Percentiles rank a stretch among this genome's conserved stretches.
Conservation (phyloP, 2,113 vertebrate genomes). For the Felis catus region DNA sequence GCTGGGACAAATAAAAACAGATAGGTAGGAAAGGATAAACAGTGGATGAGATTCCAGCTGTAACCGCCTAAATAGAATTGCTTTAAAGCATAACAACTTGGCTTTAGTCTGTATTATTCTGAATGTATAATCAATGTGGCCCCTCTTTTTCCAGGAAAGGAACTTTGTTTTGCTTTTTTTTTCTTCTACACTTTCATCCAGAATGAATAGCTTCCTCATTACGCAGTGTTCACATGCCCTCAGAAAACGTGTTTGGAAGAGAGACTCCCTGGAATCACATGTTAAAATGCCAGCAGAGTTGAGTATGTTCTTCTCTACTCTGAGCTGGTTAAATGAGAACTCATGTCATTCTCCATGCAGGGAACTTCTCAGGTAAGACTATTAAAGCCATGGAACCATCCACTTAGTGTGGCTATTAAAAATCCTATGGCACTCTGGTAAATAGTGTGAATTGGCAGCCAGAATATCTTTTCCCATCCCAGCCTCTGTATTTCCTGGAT, state of each 20-base stretch:
- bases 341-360: background rate
- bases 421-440: background rate
- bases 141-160: slow-evolving; percentile 63
- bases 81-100: slow-evolving; percentile 49
- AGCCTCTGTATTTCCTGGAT: background rate
- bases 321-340: slow-evolving; percentile 27
- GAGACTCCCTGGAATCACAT: slow-evolving; percentile 36
- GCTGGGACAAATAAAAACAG: background rate
- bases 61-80: slow-evolving; percentile 48
- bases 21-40: background rate
- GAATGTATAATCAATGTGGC: slow-evolving; percentile 70
- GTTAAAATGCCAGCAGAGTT: slow-evolving; percentile 44
- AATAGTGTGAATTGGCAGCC: background rate
- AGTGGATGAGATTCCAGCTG: background rate
- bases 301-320: background rate
- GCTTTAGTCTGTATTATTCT: slow-evolving; percentile 34
- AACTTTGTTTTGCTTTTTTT: slow-evolving; percentile 59
- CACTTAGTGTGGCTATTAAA: background rate
- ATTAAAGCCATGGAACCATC: background rate
- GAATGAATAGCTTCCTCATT: slow-evolving; percentile 68
- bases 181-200: slow-evolving; percentile 22
- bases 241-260: slow-evolving; percentile 62
- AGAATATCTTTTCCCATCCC: background rate
- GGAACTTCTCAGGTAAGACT: slow-evolving; percentile 56
- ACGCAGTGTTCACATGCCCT: slow-evolving; percentile 60